Base-by-base conservation (phyloP, 30 jellyfish, hydroid and myxozoan species). In the Clytia hemisphaerica region DNA sequence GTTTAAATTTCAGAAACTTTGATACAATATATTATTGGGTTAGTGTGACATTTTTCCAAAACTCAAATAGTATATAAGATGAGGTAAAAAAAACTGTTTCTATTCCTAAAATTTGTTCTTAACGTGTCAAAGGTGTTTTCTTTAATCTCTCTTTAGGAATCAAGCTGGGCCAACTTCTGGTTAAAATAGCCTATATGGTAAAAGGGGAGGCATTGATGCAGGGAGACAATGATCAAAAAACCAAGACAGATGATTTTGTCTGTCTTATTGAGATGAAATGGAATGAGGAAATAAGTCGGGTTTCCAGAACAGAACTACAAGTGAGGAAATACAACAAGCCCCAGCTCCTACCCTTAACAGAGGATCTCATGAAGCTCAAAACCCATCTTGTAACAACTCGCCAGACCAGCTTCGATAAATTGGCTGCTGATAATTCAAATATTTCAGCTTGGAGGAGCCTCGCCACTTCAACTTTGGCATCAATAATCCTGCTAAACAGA, bases 401-500 rank as follows among this genome's bases (percentile, higher is more conserved):
- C 29, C 40, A 50, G 12, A 7, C 35, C 27, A 36, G 27, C 24
- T 37, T 50, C 18, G 37, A 58, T 37, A 32, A 22, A 10, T 59
- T 74, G 24, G 12, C 16, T 37, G 15, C 7, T 14, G 66, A 50
- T 19, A 44, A 61, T 38, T 46, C 68, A 24, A 4, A 31, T 32
- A 40, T 74, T 14, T 14, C 27, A 5, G 45, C 22, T 14, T 74
- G 86, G 86, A 61, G 77, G 34, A 9, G 26, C 22, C 61, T 32
- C 10, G 18, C 57, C 19, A 58, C 68, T 45, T 16, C 58, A n/a
- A 57, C 75, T 1, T 58, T 49, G 0, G 78, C 84, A 15, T 34
- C 76, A 22, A 54, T 72, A 19, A 58, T 72, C 21, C n/a, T 58
- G 45, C 40, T 72, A 44, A 72, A 72, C 53, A 54, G 66, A 37